A percentile compares a stretch with the other conserved stretches of the same genome.
phyloP scores from a whole-genome alignment of 2,113 vertebrate genomes.

The Bungarus multicinctus region DNA sequence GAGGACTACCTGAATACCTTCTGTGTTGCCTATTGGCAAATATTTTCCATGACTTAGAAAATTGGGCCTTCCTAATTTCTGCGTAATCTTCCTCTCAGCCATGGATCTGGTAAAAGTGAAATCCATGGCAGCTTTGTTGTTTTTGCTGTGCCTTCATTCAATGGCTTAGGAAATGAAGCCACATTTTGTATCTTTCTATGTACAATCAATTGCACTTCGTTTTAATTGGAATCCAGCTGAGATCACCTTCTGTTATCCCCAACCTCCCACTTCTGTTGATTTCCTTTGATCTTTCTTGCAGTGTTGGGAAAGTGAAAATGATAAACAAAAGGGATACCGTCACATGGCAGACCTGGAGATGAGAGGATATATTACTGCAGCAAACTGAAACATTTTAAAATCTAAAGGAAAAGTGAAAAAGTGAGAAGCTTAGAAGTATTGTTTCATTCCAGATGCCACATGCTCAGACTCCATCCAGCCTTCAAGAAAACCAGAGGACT shows the following conservation, averaged over 20 bases:
- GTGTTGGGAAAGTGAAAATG: not conserved
- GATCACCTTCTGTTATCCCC: not conserved
- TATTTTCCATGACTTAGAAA: not conserved
- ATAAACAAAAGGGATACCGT: not conserved
- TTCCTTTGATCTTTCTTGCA: not conserved
- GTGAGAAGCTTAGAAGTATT: not conserved
- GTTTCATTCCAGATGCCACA: not conserved
- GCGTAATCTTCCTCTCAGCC: not conserved
- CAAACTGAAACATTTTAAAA: not conserved
- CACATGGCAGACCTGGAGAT: not conserved
- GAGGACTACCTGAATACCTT: not conserved
- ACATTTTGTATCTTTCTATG: not conserved
- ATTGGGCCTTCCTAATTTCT: not conserved
- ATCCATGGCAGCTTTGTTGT: not conserved
- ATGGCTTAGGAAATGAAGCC: not conserved
- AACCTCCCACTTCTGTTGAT: not conserved
- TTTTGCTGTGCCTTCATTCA: not conserved
- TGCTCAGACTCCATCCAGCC: not conserved
- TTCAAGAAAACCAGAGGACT: not conserved
- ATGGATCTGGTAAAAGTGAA: not conserved
- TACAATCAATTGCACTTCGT: not conserved
- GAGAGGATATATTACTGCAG: not conserved
- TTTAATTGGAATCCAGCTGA: constrained; percentile 18
- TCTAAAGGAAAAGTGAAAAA: not conserved
- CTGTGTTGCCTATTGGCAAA: not conserved